Base-by-base conservation (phyloP, 1,140 invertebrate genomes). In the Cydia amplana region DNA sequence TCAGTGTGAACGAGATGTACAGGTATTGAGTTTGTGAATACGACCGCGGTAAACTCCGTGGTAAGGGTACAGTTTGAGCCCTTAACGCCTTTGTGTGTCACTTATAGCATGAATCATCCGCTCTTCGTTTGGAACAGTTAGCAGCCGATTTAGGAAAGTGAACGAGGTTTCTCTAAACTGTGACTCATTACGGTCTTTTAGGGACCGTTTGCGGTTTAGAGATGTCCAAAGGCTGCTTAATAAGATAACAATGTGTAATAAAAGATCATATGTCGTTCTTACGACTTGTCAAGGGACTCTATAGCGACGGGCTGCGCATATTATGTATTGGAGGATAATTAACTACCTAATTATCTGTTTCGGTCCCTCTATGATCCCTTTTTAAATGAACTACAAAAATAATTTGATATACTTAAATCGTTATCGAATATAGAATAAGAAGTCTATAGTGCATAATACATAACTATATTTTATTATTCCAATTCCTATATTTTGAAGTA, bases 1-100 rank as follows among this genome's bases (percentile, higher is more conserved):
- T 12, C 9, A 43, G 40, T 1, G 12, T 10, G 40, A 46, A 16
- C 12, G 43, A 46, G 43, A 46, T 16, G 14, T 14, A 46, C 12
- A 4, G 43, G 12, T 1, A 10, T 4, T 43, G 2, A 46, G 43
- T 46, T 46, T 46, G 12, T 46, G 43, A 46, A 46, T 46, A 46
- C 43, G 43, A 4, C 10, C 14, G 43, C 43, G 12, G 43, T 12
- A 16, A 46, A 16, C 43, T 46, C 4, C 4, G 14, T 46, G 14
- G 43, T 46, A 46, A 46, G 36, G 36, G 0, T 46, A 46, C 43
- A 25, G 55, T 60, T 60, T 80, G 83, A 84, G 75, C 83, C 85
- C 78, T 81, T 91, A 92, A 92, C 85, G 83, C 85, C 83, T 87
- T 82, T 87, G 89, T 90, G 87, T 92, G 87, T 88, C 86, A 92